Base-by-base conservation (phyloP, 2,797 vertebrate species). In the Tachyglossus aculeatus region DNA sequence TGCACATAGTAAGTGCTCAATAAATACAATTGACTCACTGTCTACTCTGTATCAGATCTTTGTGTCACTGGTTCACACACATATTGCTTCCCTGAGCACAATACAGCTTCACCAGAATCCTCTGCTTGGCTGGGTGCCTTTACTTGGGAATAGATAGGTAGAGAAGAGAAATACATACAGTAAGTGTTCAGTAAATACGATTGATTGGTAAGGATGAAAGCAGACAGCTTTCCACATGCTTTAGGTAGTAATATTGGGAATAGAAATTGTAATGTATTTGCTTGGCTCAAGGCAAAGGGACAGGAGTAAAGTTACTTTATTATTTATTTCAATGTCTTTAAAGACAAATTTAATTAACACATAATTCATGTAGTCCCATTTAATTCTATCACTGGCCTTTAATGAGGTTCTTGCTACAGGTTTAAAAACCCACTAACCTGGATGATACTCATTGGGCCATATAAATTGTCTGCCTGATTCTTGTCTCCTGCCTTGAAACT, bases 251-350 rank as follows among this genome's bases (percentile, higher is more conserved):
- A 22, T 43, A 64, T 57, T 61, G 65, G 22, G 44, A 57, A 4
- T 53, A 12, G 38, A 71, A 61, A 27, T 78, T 73, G 53, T 58
- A 71, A 73, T 65, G 73, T 65, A 63, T 5, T n/a, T 41, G 33
- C 6, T 3, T 51, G n/a, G n/a, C n/a, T n/a, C n/a, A n/a, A n/a
- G 10, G 25, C 11, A 45, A 34, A 78, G 54, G 22, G 78, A 18
- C 67, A 39, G 63, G 38, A 57, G 55, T 43, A 78, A 61, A 22
- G 15, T 21, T 57, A 15, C 57, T 57, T 10, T 33, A 71, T 64
- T 71, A 50, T 48, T 63, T 51, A 1, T 61, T 65, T 67, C 61
- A 78, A 39, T 45, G 7, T 61, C 31, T 67, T 25, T 39, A 69
- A 67, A 67, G 64, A 64, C 34, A 70, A 76, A 54, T 71, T 67